Evolutionary conservation across 1,140 invertebrate species (phyloP), one percentile per base, ranked within the genome.

Genomic region (Macrostomum lignano): DNA sequence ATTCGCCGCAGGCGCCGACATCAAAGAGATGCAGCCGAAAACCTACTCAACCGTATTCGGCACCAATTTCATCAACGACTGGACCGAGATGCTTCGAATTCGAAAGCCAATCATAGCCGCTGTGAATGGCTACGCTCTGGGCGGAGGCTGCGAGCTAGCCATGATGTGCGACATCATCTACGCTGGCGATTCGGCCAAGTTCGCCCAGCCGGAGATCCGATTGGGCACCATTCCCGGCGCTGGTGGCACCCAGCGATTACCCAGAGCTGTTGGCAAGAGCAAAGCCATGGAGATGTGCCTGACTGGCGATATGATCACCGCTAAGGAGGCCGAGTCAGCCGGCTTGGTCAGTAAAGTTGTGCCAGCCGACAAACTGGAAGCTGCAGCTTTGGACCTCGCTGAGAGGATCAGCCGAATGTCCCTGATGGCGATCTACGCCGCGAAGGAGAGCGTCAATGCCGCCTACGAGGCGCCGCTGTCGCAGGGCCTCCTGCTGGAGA

Each of bases 161-260:
- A 93, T 96, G 84, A 82, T 94, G 70, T 94, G 86, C 55, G 88
- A 98, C 49, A 93, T 96, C 13, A 91, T 96, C 41, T 91, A 93
- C 56, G 88, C 88, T 3, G 81, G 84, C 2, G 82, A 94, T 38
- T 88, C 81, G 45, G 86, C 88, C 7, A 77, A 74, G 50, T 96
- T 98, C 58, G 82, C 79, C 1, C 88, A 96, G 51, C 88, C 88
- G 1, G 88, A 98, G 66, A 88, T 98, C 45, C 66, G 69, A 14
- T 67, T 96, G 44, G 88, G 86, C 14, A 93, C 82, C 0, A 93
- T 94, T 55, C 88, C 88, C 42, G 84, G 88, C 21, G 79, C 81
- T 35, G 91, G 91, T 39, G 88, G 88, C 36, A 93, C 84, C 43
- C 91, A 98, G 59, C 66, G 88, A 39, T 58, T 96, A 19, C 70